Conservation (phyloP, 1,140 invertebrate species). For the Drosophila ficusphila region DNA sequence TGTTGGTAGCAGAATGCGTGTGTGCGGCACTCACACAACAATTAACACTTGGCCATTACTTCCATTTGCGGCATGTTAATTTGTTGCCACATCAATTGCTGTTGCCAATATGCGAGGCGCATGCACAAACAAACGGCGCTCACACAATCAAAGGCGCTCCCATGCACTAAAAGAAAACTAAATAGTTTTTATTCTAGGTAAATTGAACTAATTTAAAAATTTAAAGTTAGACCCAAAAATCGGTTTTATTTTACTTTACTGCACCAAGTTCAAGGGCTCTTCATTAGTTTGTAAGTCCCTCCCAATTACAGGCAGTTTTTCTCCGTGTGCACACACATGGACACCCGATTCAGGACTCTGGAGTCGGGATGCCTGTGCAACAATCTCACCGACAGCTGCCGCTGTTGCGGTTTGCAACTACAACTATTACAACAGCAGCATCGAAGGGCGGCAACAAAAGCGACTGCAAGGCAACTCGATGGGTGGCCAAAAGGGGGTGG, state of each 20-base stretch:
- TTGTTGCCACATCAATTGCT: conserved; percentile 82
- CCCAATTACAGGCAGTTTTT: too few species aligned
- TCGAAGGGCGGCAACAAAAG: conserved; percentile 9
- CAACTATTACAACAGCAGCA: conserved; percentile 67
- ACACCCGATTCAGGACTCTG: conserved; percentile 7
- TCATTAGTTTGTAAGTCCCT: too few species aligned
- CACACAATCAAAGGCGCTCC: conserved; percentile 7
- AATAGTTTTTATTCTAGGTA: too few species aligned
- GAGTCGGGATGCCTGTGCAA: conserved; percentile 54
- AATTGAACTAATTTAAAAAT: too few species aligned
- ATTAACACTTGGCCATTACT: conserved; percentile 83
- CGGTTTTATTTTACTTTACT: too few species aligned
- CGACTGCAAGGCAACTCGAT: conserved; percentile 18
- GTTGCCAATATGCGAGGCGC: conserved; percentile 74
- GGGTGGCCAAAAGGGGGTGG: background rate
- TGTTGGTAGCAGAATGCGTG: conserved; percentile 6
- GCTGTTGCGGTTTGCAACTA: conserved; percentile 77
- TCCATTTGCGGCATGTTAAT: conserved; percentile 82
- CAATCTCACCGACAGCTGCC: conserved; percentile 78
- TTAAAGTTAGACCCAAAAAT: too few species aligned
- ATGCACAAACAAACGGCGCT: conserved; percentile 34
- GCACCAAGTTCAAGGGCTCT: too few species aligned
- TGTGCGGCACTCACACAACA: conserved; percentile 64
- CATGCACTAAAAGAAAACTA: background rate
- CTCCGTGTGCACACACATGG: conserved; percentile 2